Base-by-base conservation (phyloP, 1,140 invertebrate species). In the Eubasilissa regina region DNA sequence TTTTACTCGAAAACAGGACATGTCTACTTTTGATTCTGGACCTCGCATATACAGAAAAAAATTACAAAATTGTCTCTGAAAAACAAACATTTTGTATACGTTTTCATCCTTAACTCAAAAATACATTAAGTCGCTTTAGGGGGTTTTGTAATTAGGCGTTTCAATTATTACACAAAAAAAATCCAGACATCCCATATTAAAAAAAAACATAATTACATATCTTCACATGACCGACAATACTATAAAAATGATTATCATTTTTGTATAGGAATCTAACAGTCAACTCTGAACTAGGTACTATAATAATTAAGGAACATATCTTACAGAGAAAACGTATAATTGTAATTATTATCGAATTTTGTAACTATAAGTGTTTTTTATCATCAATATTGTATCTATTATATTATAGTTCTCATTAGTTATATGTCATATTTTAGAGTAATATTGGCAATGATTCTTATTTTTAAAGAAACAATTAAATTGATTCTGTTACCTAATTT, bases 401-500 rank as follows among this genome's bases (percentile, higher is more conserved):
- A 55, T 51, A n/a, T 19, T 73, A 53, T 17, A 35, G 35, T 73
- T 73, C 68, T 73, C 68, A 73, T 55, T 73, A 73, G 48, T 21
- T 51, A 53, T 12, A 48, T n/a, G 44, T 68, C 12, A 75, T 8
- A 75, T 75, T n/a, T 66, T 8, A 66, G 35, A 7, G 35, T 53
- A 73, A 53, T 60, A 53, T 68, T 56, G 62, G 75, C 62, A 68
- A 68, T 77, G 48, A 76, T 66, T 64, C 19, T 77, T 68, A 62
- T 64, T 77, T 77, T 77, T 47, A 66, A 77, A 77, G 53, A 19
- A 58, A 72, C 70, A 77, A 74, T 77, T 66, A 68, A 78, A 78
- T 75, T 62, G 74, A 47, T 70, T 81, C 80, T 79, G 80, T 81
- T 81, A 81, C 80, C 80, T 81, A 81, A 79, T 81, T 81, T 74